These are phyloP conservation scores for Maylandia zebra DNA, from an alignment of 2,113 vertebrate genomes.

Conservation along the genomic window DNA sequence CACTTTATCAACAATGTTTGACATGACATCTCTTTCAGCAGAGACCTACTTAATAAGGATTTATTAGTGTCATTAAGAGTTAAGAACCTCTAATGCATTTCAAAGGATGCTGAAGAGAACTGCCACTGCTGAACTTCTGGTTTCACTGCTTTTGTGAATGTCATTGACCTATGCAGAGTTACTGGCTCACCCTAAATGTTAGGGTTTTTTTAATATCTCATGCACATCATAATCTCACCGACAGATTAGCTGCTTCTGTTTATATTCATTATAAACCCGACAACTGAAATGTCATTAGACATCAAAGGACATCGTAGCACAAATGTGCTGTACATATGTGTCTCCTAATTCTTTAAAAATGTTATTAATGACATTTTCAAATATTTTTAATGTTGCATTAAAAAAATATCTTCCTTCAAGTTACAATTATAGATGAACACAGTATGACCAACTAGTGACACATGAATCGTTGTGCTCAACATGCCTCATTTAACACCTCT, in stretches of 20 bases:
- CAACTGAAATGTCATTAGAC: background rate
- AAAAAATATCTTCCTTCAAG: background rate
- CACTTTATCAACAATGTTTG: background rate
- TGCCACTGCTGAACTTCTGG: background rate
- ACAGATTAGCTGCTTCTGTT: background rate
- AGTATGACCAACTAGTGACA: background rate
- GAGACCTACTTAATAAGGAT: background rate
- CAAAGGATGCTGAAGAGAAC: background rate
- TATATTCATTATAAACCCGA: background rate
- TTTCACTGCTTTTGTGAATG: background rate
- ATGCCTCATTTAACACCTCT: background rate
- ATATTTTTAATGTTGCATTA: background rate
- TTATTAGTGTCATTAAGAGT: background rate
- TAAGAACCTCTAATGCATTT: background rate
- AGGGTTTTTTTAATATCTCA: rapidly evolving
- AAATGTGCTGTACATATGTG: background rate
- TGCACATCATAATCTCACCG: background rate
- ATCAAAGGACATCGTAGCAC: background rate
- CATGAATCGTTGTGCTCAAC: background rate
- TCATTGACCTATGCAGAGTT: background rate
- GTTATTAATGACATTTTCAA: background rate
- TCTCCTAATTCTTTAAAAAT: background rate
- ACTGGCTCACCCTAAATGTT: background rate
- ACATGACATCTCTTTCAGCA: background rate
- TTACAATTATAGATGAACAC: background rate